These are phyloP conservation scores for Sterrhoptilus dennistouni DNA, from an alignment of 2,113 vertebrate genomes.

Conservation along the genomic window DNA sequence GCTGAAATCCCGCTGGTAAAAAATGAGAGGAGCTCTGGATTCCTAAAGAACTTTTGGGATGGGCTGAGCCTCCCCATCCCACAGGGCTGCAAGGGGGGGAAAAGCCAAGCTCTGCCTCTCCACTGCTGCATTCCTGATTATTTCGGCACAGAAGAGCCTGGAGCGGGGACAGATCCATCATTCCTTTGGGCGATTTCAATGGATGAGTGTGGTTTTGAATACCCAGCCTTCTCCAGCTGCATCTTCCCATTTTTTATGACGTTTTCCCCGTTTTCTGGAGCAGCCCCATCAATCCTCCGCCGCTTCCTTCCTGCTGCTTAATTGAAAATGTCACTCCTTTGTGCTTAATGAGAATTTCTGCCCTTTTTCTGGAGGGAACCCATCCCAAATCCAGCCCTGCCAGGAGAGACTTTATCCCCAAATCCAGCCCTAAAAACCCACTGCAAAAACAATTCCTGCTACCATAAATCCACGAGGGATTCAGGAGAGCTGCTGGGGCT, in stretches of 20 bases:
- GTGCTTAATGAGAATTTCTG: background rate
- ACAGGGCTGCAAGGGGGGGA: rapidly evolving
- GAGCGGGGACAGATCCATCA: background rate
- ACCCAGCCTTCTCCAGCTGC: background rate
- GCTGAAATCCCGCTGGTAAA: background rate
- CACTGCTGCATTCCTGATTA: rapidly evolving
- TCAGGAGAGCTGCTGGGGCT: background rate
- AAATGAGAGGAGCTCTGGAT: background rate
- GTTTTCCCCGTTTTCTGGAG: background rate
- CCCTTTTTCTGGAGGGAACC: background rate
- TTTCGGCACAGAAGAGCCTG: background rate
- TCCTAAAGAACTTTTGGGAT: background rate
- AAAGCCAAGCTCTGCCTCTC: background rate
- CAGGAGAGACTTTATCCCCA: background rate
- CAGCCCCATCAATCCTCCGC: background rate
- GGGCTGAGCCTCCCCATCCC: background rate
- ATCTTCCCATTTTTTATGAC: background rate
- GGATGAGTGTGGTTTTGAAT: background rate
- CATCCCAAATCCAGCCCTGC: background rate
- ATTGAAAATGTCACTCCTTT: constrained; percentile 9
- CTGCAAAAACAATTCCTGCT: background rate
- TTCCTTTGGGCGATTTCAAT: background rate
- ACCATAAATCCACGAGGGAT: background rate
- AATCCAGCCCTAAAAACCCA: background rate
- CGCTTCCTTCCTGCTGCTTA: background rate